Base-by-base conservation (phyloP, 2,113 vertebrate species). In the Chascanopsetta lugubris region DNA sequence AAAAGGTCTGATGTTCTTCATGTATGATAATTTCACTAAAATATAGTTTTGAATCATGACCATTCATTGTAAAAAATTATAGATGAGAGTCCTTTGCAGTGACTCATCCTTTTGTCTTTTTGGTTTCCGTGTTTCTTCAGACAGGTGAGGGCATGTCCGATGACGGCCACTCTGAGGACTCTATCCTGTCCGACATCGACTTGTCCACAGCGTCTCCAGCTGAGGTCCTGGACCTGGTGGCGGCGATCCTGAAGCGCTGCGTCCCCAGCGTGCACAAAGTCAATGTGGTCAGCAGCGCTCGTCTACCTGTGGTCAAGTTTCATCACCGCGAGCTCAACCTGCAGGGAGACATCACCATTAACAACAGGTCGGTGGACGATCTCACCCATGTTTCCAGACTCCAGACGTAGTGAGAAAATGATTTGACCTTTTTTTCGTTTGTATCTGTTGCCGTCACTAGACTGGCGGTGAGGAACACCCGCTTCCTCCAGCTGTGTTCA, bases 251-350 rank as follows among this genome's bases (percentile, higher is more conserved):
- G 11, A 90, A 84, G n/a, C 94, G 94, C 74, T 98, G 95, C 2
- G 95, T 95, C 4, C 96, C 96, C 0, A 94, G 94, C 0, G 95
- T 96, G 6, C 93, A 96, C 83, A 93, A 93, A 6, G 95, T 98
- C 48, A 92, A 94, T 0, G 84, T 91, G 1, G 94, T 98, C 38
- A 86, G 91, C 70, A 86, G 88, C 0, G 96, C 95, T 13, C 93
- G 96, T 1, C 92, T 94, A 3, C 96, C 96, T 0, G 94, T 98
- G 1, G 92, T 95, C 60, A 96, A 95, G 72, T 98, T 97, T 80
- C 93, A 91, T 72, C 94, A 98, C 81, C 92, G 92, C 3, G 91
- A 95, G 15, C 95, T 96, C 0, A 93, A 92, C 49, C 87, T 98
- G 59, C 92, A 93, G 2, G 95, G 94, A 0, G 96, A 98, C 79